These are phyloP conservation scores for Microtus pennsylvanicus DNA, from an alignment of 2,113 vertebrate species.

Conservation along the genomic window DNA sequence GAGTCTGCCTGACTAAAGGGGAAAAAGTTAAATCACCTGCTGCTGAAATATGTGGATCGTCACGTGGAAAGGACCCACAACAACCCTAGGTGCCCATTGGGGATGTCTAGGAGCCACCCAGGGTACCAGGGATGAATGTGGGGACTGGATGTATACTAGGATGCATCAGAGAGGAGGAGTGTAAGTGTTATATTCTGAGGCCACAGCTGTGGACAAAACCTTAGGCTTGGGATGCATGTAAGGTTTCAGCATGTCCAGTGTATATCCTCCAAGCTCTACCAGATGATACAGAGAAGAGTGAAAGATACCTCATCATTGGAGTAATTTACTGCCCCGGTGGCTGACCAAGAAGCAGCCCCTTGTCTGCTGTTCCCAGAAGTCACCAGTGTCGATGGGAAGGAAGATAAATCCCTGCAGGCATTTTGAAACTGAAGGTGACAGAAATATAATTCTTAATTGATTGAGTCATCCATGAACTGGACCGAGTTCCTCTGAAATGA, in stretches of 20 bases:
- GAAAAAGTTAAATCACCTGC: background rate
- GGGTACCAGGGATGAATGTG: too few relatives aligned
- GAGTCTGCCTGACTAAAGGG: background rate
- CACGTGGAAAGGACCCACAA: background rate
- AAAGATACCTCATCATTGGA: background rate
- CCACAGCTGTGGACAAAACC: background rate
- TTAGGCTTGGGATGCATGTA: background rate
- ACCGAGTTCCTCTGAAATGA: conserved; percentile 62
- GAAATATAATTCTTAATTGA: conserved; percentile 58
- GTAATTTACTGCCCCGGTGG: fast-evolving
- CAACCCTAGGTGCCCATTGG: background rate
- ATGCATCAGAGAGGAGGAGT: too few relatives aligned
- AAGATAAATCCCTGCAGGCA: background rate
- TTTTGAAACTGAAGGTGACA: conserved; percentile 37
- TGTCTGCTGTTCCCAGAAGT: background rate
- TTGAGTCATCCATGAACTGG: conserved; percentile 52
- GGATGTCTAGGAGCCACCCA: background rate
- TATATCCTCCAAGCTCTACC: background rate
- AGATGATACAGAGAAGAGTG: background rate
- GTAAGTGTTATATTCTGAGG: background rate
- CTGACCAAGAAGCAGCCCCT: background rate
- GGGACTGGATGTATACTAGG: background rate
- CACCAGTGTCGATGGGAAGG: background rate
- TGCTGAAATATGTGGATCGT: background rate
- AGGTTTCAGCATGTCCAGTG: background rate